phyloP scores from a whole-genome alignment of 2,888 invertebrate species.

The Spisula solida region DNA sequence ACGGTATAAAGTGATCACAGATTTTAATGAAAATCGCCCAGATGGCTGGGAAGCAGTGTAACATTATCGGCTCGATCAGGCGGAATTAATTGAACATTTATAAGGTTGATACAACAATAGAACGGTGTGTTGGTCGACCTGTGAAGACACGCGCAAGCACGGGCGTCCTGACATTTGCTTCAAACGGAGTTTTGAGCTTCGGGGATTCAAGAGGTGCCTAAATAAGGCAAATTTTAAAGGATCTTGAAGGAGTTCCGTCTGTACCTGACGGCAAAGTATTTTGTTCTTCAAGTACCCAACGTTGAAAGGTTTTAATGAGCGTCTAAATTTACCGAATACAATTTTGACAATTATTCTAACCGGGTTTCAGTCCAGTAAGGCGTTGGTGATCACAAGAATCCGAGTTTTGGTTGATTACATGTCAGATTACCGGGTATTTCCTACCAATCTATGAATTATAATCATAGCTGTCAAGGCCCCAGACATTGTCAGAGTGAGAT shows the following conservation, averaged over 20 bases:
- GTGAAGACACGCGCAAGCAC: slow-evolving; percentile 55
- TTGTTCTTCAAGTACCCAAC: slow-evolving; percentile 2
- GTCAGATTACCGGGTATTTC: background rate
- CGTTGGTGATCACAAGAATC: background rate
- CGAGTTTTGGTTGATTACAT: background rate
- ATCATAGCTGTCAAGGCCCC: too few species aligned
- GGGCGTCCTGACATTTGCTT: slow-evolving; percentile 54
- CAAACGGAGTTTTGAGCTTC: slow-evolving; percentile 1
- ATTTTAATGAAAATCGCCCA: slow-evolving; percentile 63
- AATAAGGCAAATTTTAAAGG: slow-evolving; percentile 46
- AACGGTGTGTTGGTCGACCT: slow-evolving; percentile 38
- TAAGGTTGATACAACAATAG: slow-evolving; percentile 58
- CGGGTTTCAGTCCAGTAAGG: background rate
- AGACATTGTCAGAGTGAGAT: too few species aligned
- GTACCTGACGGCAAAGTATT: slow-evolving; percentile 27
- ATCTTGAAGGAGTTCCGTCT: slow-evolving; percentile 15
- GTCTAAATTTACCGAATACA: slow-evolving; percentile 11
- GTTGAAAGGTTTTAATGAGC: slow-evolving; percentile 1
- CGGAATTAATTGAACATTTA: slow-evolving; percentile 70
- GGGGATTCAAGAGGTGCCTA: slow-evolving; percentile 47
- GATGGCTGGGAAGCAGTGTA: slow-evolving; percentile 64
- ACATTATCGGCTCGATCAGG: slow-evolving; percentile 63
- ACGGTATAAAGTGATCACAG: slow-evolving; percentile 65
- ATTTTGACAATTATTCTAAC: slow-evolving; percentile 5
- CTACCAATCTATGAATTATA: background rate